Percentiles rank a stretch among this genome's conserved stretches.
phyloP scores from a whole-genome alignment of 2,113 vertebrate genomes.

The Grus americana region DNA sequence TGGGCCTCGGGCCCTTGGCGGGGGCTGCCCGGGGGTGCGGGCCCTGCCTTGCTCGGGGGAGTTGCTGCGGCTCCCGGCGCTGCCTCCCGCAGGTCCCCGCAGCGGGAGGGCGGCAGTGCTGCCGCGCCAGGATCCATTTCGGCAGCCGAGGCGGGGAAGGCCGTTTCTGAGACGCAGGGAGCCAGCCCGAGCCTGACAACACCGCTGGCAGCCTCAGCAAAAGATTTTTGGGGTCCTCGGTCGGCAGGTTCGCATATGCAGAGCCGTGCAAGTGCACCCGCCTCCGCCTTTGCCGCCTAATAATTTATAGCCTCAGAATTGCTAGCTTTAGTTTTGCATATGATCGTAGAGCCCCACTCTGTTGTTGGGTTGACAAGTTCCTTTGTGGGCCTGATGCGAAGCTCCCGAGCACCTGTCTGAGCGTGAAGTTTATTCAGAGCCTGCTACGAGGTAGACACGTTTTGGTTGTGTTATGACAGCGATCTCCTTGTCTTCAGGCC shows the following conservation, averaged over 20 bases:
- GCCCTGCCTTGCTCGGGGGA: too few species aligned
- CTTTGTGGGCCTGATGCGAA: rapidly evolving
- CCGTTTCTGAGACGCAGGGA: neutral
- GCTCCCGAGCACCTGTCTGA: neutral
- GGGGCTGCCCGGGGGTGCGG: too few species aligned
- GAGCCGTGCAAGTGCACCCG: neutral
- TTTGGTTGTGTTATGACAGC: neutral
- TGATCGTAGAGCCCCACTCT: neutral
- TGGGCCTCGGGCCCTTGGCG: too few species aligned
- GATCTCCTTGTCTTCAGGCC: neutral
- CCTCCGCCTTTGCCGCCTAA: neutral
- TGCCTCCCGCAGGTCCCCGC: too few species aligned
- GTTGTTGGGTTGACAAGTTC: neutral
- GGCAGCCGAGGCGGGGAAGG: too few species aligned
- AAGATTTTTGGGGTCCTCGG: neutral
- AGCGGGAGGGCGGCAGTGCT: too few species aligned
- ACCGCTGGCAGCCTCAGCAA: rapidly evolving
- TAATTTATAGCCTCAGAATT: neutral
- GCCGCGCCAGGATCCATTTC: too few species aligned
- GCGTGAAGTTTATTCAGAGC: neutral
- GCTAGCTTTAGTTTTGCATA: neutral
- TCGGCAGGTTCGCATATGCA: rapidly evolving
- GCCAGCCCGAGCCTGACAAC: neutral
- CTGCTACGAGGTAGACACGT: rapidly evolving
- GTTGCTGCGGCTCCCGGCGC: too few species aligned